Base-by-base conservation (phyloP, 2,888 invertebrate genomes). In the Polydrusus pterygomalis region DNA sequence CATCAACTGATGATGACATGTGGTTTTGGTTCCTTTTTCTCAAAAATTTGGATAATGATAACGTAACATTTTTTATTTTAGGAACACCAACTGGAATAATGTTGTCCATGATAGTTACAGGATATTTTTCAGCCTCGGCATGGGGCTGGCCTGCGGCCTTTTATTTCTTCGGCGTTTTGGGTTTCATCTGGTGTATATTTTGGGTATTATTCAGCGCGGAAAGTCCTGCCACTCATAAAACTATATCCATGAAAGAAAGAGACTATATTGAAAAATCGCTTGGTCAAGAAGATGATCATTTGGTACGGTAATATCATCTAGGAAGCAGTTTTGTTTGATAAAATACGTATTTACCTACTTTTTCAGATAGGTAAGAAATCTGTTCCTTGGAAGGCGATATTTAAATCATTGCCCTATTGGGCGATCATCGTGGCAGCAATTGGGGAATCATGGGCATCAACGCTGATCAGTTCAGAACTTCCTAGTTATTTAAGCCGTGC, bases 11-110 rank as follows among this genome's bases (percentile, higher is more conserved):
- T 25, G 25, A n/a, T n/a, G n/a, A n/a, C n/a, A n/a, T n/a, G n/a
- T n/a, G n/a, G n/a, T n/a, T n/a, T n/a, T 25, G 5, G 25, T 25
- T 25, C 25, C 25, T 25, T 25, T 25, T 25, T 25, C 25, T 25
- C 5, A 25, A 25, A 25, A 30, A 0, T 58, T 15, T 30, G 6
- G 15, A 15, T 30, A 30, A 1, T 30, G n/a, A n/a, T n/a, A n/a
- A n/a, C n/a, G n/a, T n/a, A n/a, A n/a, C n/a, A n/a, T 58, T 58
- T 38, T 18, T 15, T 60, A 11, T 71, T 74, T 83, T 84, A 81
- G 95, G 95, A 58, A 91, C 91, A 11, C 93, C 94, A 85, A 89
- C 95, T n/a, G 95, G 96, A 9, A 93, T 94, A 18, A 93, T 95
- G 0, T 83, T 94, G 0, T 92, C 94, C 82, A 86, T 94, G 81